Evolutionary conservation across 1,140 invertebrate species (phyloP).

Genomic region (Saccostrea glomerata): DNA sequence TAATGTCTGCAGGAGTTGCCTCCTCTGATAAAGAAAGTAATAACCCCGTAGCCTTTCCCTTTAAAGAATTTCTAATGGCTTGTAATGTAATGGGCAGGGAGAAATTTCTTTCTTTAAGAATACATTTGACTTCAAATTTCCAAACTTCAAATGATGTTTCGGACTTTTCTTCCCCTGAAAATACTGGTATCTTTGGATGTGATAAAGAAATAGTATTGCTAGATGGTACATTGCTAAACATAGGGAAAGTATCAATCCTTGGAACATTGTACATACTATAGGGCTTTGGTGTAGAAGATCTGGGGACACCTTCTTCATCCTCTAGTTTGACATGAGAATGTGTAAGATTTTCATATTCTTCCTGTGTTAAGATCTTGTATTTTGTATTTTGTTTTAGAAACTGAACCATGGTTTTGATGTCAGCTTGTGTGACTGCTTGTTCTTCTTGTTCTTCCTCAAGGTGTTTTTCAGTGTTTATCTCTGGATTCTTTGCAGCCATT

Average conservation of each 20-base stretch:
- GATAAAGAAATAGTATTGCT: neutral
- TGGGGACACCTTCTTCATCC: too few species aligned
- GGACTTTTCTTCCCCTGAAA: conserved; percentile 34
- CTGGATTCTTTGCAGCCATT: neutral
- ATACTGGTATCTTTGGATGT: neutral
- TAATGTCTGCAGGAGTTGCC: neutral
- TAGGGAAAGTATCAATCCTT: too few species aligned
- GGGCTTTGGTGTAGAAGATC: too few species aligned
- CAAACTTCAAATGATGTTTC: too few species aligned
- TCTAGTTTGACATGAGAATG: too few species aligned
- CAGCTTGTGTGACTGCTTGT: neutral
- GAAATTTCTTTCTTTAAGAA: too few species aligned
- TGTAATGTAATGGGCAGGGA: too few species aligned
- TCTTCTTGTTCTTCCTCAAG: neutral
- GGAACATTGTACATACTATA: too few species aligned
- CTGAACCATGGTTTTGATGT: neutral
- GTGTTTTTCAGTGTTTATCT: neutral
- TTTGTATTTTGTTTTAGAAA: neutral
- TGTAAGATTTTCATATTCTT: neutral
- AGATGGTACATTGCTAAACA: too few species aligned
- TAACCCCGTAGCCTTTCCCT: conserved; percentile 30
- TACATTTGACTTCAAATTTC: too few species aligned
- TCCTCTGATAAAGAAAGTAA: conserved; percentile 31
- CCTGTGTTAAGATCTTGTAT: neutral
- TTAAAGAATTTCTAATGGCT: too few species aligned